phyloP scores from a whole-genome alignment of 2,888 invertebrate species.

The Agonopterix alstromeriana region DNA sequence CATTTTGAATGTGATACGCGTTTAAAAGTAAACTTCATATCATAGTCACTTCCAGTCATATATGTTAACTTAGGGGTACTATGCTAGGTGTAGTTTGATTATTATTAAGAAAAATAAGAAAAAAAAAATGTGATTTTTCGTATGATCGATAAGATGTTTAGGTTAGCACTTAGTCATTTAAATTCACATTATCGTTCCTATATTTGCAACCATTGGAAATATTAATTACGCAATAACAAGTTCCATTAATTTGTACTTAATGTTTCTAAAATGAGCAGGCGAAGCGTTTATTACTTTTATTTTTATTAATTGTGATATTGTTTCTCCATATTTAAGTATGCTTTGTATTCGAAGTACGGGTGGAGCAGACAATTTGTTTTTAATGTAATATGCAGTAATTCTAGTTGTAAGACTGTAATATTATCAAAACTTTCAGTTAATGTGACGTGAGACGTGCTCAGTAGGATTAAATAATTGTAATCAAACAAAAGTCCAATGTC shows the following conservation, averaged over 20 bases:
- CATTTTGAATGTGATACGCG: slow-evolving; percentile 65
- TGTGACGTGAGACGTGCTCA: slow-evolving; percentile 3
- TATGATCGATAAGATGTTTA: slow-evolving; percentile 44
- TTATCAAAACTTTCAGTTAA: too few relatives aligned
- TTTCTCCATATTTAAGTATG: slow-evolving; percentile 43
- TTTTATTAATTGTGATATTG: slow-evolving; percentile 62
- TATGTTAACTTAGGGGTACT: slow-evolving; percentile 68
- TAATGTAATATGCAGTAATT: not conserved
- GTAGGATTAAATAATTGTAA: slow-evolving; percentile 7
- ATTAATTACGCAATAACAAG: slow-evolving; percentile 47
- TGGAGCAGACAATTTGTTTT: slow-evolving; percentile 23
- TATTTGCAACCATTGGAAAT: slow-evolving; percentile 49
- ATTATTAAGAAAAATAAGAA: slow-evolving; percentile 36
- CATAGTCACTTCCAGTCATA: slow-evolving; percentile 76
- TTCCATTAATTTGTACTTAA: slow-evolving; percentile 66
- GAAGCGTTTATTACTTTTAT: slow-evolving; percentile 45
- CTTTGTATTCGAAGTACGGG: slow-evolving; percentile 44
- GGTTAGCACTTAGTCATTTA: slow-evolving; percentile 41
- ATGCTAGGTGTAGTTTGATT: slow-evolving; percentile 43
- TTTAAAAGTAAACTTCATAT: slow-evolving; percentile 60
- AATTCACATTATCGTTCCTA: slow-evolving; percentile 63
- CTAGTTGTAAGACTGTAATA: not conserved
- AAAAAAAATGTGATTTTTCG: slow-evolving; percentile 57
- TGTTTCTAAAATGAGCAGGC: slow-evolving; percentile 38
- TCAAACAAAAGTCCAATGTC: slow-evolving; percentile 37